Evolutionary conservation across 2,888 invertebrate genomes (phyloP).

Genomic region (Diaperis boleti): DNA sequence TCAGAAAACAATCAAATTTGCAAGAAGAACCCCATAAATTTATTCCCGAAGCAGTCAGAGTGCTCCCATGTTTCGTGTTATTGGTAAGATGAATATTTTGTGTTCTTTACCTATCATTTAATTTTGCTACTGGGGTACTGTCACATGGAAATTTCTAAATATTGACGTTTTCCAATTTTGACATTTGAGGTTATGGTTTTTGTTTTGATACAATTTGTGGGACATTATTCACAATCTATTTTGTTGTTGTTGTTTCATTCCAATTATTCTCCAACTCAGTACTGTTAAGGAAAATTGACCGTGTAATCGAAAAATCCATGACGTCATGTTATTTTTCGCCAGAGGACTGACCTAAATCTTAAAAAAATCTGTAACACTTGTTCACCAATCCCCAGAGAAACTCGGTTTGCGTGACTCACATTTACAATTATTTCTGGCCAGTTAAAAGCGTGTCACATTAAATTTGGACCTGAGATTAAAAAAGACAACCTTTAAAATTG

Average conservation of each 20-base stretch:
- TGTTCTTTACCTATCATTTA: background rate
- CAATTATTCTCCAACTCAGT: background rate
- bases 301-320: slow-evolving; percentile 9
- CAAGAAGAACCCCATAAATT: slow-evolving; percentile 61
- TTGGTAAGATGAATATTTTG: slow-evolving; percentile 73
- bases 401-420: slow-evolving; percentile 17
- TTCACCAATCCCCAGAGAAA: slow-evolving; percentile 11
- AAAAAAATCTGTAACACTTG: slow-evolving; percentile 6
- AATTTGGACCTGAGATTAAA: slow-evolving; percentile 7
- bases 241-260: slow-evolving; percentile 10
- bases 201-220: slow-evolving; percentile 21
- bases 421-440: slow-evolving; percentile 19
- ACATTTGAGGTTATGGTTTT: slow-evolving; percentile 29
- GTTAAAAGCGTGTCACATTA: slow-evolving; percentile 12
- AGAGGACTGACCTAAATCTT: slow-evolving; percentile 8
- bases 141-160: slow-evolving; percentile 8
- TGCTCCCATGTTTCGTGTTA: slow-evolving; percentile 90
- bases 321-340: slow-evolving; percentile 1
- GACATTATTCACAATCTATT: slow-evolving; percentile 5
- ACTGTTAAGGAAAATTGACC: background rate
- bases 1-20: slow-evolving; percentile 46
- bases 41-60: slow-evolving; percentile 82
- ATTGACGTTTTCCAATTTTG: slow-evolving; percentile 26
- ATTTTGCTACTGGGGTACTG: background rate
- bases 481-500: slow-evolving; percentile 17